A percentile compares a stretch with the other conserved stretches of the same genome.
Conservation (phyloP, 2,113 vertebrate species). For the Anguilla rostrata region DNA sequence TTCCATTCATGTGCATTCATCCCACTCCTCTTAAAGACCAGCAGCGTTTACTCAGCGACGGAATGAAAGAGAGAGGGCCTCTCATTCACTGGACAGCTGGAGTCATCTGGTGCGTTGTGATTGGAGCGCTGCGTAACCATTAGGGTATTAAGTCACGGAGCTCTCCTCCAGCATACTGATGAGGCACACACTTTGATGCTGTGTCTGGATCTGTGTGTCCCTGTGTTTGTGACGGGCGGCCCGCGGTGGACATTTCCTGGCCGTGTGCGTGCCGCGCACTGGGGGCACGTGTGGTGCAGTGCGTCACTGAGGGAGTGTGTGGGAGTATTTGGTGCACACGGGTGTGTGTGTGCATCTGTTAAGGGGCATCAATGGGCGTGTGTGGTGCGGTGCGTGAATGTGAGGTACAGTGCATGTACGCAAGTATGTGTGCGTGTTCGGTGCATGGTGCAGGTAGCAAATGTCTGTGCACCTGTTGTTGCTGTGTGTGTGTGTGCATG, state of each 20-base stretch:
- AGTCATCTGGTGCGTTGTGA: not conserved
- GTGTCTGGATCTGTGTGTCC: not conserved
- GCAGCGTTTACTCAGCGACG: not conserved
- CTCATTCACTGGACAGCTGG: not conserved
- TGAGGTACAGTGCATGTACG: slow-evolving; percentile 5
- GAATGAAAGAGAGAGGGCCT: not conserved
- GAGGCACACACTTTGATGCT: not conserved
- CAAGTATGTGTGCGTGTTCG: not conserved
- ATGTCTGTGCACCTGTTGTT: not conserved
- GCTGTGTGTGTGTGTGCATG: not conserved
- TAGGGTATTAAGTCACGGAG: not conserved
- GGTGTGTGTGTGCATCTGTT: not conserved
- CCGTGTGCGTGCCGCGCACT: not conserved
- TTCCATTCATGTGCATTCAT: not conserved
- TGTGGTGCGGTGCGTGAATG: slow-evolving; percentile 1
- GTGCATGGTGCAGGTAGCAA: not conserved
- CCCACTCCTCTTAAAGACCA: not conserved
- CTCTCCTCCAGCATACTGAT: not conserved
- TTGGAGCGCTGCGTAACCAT: not conserved
- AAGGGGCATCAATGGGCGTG: no score
- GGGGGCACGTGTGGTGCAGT: not conserved
- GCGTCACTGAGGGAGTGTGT: not conserved
- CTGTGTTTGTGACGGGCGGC: not conserved
- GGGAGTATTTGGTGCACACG: not conserved
- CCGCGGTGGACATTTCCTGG: not conserved